A percentile compares a stretch with the other conserved stretches of the same genome.
These are phyloP conservation scores for Lerista edwardsae DNA, from an alignment of 2,797 vertebrate genomes.

Conservation along the genomic window DNA sequence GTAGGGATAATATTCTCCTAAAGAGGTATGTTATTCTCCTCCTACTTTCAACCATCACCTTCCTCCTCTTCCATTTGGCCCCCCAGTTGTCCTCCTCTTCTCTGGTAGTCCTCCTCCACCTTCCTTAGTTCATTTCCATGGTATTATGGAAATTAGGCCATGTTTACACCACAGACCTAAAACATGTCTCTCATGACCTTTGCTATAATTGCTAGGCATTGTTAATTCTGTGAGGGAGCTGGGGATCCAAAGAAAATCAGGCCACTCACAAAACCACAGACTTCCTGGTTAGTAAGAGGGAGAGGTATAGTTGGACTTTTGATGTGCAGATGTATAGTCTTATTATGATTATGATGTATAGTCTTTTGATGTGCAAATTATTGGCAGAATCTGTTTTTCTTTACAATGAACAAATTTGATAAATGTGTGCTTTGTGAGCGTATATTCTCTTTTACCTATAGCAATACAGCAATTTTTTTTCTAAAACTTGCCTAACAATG, in stretches of 20 bases:
- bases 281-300: neutral
- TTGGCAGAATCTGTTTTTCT: neutral
- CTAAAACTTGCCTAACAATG: neutral
- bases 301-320: neutral
- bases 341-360: no score
- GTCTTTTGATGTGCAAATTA: neutral
- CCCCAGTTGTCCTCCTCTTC: neutral
- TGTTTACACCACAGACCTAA: neutral
- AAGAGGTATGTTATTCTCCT: neutral
- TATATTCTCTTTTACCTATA: neutral
- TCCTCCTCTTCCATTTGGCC: neutral
- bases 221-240: neutral
- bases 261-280: neutral
- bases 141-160: no score
- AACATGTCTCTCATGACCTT: neutral
- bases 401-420: no score
- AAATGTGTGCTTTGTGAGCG: neutral
- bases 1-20: no score
- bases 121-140: no score
- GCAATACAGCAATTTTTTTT: conserved; percentile 1
- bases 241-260: no score
- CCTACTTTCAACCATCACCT: neutral
- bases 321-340: no score
- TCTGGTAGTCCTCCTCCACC: no score
- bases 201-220: neutral